Base-by-base conservation (phyloP, 2,113 vertebrate species). In the Azemiops feae region DNA sequence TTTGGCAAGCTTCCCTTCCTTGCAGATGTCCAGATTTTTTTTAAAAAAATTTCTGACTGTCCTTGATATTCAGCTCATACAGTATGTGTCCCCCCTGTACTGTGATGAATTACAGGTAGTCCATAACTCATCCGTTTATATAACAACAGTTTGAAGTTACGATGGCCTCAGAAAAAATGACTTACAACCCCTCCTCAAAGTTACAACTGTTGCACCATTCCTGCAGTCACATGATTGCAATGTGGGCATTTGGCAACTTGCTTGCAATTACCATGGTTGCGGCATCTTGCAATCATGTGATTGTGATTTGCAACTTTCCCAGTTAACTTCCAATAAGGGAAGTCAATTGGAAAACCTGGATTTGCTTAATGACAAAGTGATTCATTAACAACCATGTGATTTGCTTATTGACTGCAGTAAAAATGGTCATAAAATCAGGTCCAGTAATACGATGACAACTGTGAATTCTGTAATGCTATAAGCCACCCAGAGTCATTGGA, bases 1-100 rank as follows among this genome's bases (percentile, higher is more conserved):
- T 0, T 0, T 55, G 27, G 0, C 0, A 91, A 30, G 10, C 50
- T 85, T 23, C 18, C 30, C 23, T 54, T 54, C 23, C 23, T 53
- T 39, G 30, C 30, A 74, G 8, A 45, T 88, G 3, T 64, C 45
- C 34, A 25, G 45, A n/a, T 27, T 64, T 86, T 60, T 87, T 8
- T n/a, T n/a, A n/a, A n/a, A n/a, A n/a, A n/a, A n/a, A n/a, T 88
- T 55, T 39, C 6, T 88, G 52, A n/a, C 52, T 64, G 27, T 39
- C 14, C 39, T 8, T 69, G 47, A 54, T 34, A 92, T 30, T 4
- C 53, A 45, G 20, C 85, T 50, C 0, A 0, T 39, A 64, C 10
- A 30, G 30, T 64, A 64, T 47, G 20, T 50, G 20, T 50, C 20
- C 14, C 89, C 22, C 43, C 16, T 64, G 43, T 50, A n/a, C 27